Conservation (phyloP, 2,113 vertebrate genomes). For the Megaceryle torquata region DNA sequence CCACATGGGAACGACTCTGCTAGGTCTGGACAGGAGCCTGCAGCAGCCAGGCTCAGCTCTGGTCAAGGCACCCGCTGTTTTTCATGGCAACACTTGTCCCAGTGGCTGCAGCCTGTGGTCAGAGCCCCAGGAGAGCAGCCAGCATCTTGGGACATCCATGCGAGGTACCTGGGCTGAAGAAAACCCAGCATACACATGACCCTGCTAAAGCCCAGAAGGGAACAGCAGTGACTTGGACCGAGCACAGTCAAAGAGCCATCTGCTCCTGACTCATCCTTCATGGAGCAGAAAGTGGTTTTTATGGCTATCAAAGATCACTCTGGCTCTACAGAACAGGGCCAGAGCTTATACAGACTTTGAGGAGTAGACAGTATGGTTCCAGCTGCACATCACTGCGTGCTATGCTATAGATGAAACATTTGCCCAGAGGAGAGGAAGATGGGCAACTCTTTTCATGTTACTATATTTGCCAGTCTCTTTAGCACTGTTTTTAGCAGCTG, state of each 20-base stretch:
- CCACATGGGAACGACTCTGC: rapidly evolving
- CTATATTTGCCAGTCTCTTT: not conserved
- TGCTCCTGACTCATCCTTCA: not conserved
- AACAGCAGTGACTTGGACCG: not conserved
- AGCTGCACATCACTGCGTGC: rapidly evolving
- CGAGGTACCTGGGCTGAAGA: rapidly evolving
- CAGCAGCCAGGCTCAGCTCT: not conserved
- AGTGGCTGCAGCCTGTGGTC: not conserved
- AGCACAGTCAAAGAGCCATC: not conserved
- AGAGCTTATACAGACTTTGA: rapidly evolving
- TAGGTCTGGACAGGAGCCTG: rapidly evolving
- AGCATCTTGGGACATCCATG: too few relatives aligned
- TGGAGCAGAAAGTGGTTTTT: not conserved
- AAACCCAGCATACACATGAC: rapidly evolving
- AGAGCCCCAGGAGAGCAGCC: not conserved
- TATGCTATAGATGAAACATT: rapidly evolving
- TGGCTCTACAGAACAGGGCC: not conserved
- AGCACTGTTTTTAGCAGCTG: not conserved
- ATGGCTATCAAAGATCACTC: not conserved
- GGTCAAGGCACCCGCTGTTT: not conserved
- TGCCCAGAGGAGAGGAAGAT: rapidly evolving
- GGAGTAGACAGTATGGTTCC: not conserved
- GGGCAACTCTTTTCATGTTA: not conserved
- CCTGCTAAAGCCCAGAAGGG: not conserved
- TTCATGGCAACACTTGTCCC: rapidly evolving